Evolutionary conservation across 2,113 vertebrate species (phyloP).

Genomic region (Myotis davidii): DNA sequence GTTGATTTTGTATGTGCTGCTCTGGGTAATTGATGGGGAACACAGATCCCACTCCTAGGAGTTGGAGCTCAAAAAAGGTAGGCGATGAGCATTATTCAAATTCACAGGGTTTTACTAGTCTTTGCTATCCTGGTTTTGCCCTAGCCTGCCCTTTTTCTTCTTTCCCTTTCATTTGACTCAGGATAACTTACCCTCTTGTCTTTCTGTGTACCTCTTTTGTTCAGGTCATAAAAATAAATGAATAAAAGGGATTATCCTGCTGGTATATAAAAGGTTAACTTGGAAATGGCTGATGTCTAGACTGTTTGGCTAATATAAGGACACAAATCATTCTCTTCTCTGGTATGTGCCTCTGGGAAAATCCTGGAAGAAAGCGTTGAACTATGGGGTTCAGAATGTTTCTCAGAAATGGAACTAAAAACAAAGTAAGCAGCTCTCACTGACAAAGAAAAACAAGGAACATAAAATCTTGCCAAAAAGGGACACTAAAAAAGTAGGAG

Average conservation of each 20-base stretch:
- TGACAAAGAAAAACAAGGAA: slow-evolving; percentile 14
- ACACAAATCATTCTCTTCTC: not conserved
- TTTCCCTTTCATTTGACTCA: not conserved
- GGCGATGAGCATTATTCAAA: not conserved
- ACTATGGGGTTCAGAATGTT: not conserved
- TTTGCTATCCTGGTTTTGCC: not conserved
- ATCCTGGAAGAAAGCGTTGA: not conserved
- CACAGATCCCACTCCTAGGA: not conserved
- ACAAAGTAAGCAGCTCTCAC: slow-evolving; percentile 15
- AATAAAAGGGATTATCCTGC: not conserved
- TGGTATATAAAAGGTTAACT: slow-evolving; percentile 37
- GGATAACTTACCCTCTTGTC: not conserved
- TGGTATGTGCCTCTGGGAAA: not conserved
- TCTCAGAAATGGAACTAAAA: slow-evolving; percentile 48
- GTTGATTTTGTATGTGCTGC: not conserved
- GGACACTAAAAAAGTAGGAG: not conserved
- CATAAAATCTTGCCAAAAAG: slow-evolving; percentile 17
- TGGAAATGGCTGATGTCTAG: not conserved
- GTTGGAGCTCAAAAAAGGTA: not conserved
- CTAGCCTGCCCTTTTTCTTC: not conserved
- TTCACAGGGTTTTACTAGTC: not conserved
- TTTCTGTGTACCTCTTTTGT: not conserved
- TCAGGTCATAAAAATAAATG: not conserved
- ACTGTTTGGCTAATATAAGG: not conserved
- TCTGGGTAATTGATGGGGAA: not conserved